Evolutionary conservation across 2,797 vertebrate genomes (phyloP).

Genomic region (Coluber constrictor): DNA sequence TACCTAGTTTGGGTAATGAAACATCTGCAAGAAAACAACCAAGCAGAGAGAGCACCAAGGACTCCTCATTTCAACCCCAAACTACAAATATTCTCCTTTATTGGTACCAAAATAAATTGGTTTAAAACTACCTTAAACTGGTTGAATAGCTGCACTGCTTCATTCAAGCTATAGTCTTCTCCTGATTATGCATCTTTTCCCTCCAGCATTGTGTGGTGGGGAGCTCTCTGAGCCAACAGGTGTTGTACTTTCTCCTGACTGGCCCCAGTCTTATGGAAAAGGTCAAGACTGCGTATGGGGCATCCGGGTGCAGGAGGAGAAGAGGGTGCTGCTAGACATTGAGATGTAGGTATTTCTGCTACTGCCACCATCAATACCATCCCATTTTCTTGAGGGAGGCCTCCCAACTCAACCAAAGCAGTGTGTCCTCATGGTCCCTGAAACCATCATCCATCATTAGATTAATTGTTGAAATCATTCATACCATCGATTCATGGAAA

Average conservation of each 20-base stretch:
- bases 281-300: slow-evolving; percentile 90
- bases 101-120: not conserved
- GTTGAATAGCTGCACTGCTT: not conserved
- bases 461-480: slow-evolving; percentile 10
- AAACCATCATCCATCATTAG: slow-evolving; percentile 12
- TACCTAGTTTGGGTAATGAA: not conserved
- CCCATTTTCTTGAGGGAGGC: not conserved
- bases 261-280: slow-evolving; percentile 90
- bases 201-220: slow-evolving; percentile 84
- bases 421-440: slow-evolving; percentile 13
- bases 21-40: not conserved
- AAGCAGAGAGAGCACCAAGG: not conserved
- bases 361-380: not conserved
- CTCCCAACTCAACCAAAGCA: not conserved
- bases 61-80: not conserved
- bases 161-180: not conserved
- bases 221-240: slow-evolving; percentile 82
- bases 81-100: not conserved
- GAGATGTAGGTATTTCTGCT: slow-evolving; percentile 78
- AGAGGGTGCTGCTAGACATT: slow-evolving; percentile 85
- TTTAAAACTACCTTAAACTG: not conserved
- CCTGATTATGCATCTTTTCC: not conserved
- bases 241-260: slow-evolving; percentile 89
- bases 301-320: slow-evolving; percentile 88
- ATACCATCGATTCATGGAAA: slow-evolving; percentile 16